Conservation (phyloP, 2,888 invertebrate genomes). For the Spisula solida region DNA sequence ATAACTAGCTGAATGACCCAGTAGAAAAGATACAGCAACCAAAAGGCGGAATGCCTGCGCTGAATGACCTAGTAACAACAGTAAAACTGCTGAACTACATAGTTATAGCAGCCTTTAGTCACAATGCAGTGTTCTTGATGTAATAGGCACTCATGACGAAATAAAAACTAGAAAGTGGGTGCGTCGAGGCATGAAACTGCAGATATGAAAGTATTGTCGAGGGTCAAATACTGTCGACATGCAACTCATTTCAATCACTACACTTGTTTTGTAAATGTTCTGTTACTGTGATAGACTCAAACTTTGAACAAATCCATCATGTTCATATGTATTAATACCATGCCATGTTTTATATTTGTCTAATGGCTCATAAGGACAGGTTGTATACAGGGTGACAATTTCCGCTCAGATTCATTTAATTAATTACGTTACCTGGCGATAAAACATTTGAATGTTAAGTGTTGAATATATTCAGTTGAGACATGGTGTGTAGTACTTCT, state of each 20-base stretch:
- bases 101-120: no score
- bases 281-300: neutral
- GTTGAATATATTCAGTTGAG: neutral
- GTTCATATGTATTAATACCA: neutral
- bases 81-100: no score
- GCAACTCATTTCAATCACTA: neutral
- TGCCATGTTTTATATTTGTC: neutral
- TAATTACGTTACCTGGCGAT: neutral
- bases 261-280: neutral
- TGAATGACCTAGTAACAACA: no score
- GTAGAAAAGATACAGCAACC: no score
- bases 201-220: slow-evolving; percentile 48
- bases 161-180: neutral
- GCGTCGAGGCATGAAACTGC: neutral
- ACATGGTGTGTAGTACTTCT: no score
- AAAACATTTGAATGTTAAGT: neutral
- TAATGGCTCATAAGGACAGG: neutral
- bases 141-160: neutral
- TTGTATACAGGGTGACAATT: neutral
- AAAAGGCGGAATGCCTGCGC: no score
- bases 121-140: no score
- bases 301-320: neutral
- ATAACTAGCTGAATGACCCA: no score
- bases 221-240: neutral
- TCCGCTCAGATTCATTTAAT: neutral